Base-by-base conservation (phyloP, 2,888 invertebrate genomes). In the Creontiades dilutus region DNA sequence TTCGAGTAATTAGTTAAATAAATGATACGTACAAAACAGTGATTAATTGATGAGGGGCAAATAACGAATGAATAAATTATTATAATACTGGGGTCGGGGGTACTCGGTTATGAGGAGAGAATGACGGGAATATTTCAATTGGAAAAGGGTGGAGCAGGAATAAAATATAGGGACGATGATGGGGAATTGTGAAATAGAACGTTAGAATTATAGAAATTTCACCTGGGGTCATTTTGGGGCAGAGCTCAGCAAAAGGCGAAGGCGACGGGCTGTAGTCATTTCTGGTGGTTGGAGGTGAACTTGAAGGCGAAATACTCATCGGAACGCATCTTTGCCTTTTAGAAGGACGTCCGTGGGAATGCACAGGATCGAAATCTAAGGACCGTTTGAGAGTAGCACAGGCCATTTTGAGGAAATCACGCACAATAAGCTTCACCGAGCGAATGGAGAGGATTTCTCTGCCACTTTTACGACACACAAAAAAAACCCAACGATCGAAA, bases 371-470 rank as follows among this genome's bases (percentile, higher is more conserved):
- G 96, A 98, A 98, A 94, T 99, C 99, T 93, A 98, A 95, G 93
- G 97, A 96, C 94, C 99, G 96, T 95, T 99, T 99, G 92, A 99
- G 95, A 93, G 99, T 99, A 94, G 98, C 98, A 95, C 99, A 99
- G 95, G 99, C 99, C 99, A 99, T 99, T 95, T 90, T 86, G 80
- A 57, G 3, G 86, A 27, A 68, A 85, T 47, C 47, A 48, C 46
- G 16, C 16, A 61, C 61, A 61, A 68, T 19, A 57, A 57, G 57
- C 27, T 68, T 68, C 78, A 27, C 76, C 27, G 78, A 46, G 37
- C 46, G 46, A 80, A 47, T 12, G 46, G 78, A 19, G 7, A 80
- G 11, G 46, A 47, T n/a, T 80, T 28, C 28, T n/a, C 28, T 16
- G n/a, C 47, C 47, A 16, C 37, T 47, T 80, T 80, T 46, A 19